Evolutionary conservation across 2,888 invertebrate genomes (phyloP).

Genomic region (Paralinhomoeus sp.): DNA sequence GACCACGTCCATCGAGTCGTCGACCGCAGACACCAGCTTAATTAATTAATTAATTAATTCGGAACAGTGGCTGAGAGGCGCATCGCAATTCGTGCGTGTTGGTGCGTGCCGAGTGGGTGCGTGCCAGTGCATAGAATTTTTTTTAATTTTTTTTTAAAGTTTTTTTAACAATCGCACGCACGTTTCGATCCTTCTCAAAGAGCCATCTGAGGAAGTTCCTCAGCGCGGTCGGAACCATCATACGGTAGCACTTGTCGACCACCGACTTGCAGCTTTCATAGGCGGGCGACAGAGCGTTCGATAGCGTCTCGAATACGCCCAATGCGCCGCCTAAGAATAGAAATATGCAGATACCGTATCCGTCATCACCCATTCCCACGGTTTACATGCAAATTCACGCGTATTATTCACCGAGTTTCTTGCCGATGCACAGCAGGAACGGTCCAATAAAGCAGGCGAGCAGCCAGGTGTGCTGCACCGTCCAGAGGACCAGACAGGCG

Average conservation of each 20-base stretch:
- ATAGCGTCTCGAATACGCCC: neutral
- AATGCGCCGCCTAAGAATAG: neutral
- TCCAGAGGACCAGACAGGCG: constrained; percentile 17
- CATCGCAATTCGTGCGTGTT: neutral
- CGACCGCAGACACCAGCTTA: constrained; percentile 10
- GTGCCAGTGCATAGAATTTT: neutral
- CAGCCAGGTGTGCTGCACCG: constrained; percentile 16
- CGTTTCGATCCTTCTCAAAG: constrained; percentile 4
- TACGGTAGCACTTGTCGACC: neutral
- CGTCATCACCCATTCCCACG: neutral
- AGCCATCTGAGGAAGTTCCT: constrained; percentile 3
- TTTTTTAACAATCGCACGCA: neutral
- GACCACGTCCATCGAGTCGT: constrained; percentile 17
- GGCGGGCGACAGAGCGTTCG: neutral
- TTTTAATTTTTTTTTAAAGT: neutral
- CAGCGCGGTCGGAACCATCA: constrained; percentile 2
- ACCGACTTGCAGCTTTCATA: neutral
- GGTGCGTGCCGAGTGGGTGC: too few relatives aligned
- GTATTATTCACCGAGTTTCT: constrained; percentile 2
- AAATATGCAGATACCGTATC: too few relatives aligned
- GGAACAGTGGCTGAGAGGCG: neutral
- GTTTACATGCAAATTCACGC: neutral
- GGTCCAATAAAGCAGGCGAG: constrained; percentile 15
- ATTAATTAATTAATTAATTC: neutral
- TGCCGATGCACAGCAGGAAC: constrained; percentile 11